phyloP scores from a whole-genome alignment of 2,113 vertebrate species.

The Gobio gobio region DNA sequence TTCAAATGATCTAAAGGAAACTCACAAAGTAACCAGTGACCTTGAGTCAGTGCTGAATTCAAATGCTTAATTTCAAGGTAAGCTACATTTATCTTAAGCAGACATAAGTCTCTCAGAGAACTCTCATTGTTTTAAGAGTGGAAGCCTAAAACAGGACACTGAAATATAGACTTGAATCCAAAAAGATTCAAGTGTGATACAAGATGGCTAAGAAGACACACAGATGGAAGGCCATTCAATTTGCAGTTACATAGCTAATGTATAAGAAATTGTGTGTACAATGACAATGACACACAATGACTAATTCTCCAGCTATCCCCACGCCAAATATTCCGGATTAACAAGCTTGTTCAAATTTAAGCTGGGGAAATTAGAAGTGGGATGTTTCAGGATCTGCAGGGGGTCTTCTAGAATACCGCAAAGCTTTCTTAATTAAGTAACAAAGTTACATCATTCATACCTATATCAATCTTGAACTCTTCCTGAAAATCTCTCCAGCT shows the following conservation, averaged over 20 bases:
- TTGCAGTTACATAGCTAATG: background rate
- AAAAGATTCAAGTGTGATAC: background rate
- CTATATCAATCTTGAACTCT: conserved; percentile 6
- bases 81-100: conserved; percentile 13
- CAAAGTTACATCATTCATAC: background rate
- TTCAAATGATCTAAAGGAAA: conserved; percentile 69
- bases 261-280: background rate
- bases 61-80: conserved; percentile 60
- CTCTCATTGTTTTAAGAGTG: background rate
- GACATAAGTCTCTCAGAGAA: conserved; percentile 1
- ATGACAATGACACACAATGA: background rate
- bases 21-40: conserved; percentile 62
- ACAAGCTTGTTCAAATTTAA: background rate
- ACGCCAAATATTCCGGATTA: background rate
- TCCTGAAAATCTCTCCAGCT: conserved; percentile 10
- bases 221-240: background rate
- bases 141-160: background rate
- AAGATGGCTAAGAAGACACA: background rate
- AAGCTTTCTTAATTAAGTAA: background rate
- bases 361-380: background rate
- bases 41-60: conserved; percentile 54
- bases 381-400: background rate
- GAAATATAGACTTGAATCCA: background rate
- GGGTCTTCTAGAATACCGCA: background rate
- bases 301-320: background rate